These are phyloP conservation scores for Notiomystis cincta DNA, from an alignment of 2,113 vertebrate genomes.

Conservation along the genomic window DNA sequence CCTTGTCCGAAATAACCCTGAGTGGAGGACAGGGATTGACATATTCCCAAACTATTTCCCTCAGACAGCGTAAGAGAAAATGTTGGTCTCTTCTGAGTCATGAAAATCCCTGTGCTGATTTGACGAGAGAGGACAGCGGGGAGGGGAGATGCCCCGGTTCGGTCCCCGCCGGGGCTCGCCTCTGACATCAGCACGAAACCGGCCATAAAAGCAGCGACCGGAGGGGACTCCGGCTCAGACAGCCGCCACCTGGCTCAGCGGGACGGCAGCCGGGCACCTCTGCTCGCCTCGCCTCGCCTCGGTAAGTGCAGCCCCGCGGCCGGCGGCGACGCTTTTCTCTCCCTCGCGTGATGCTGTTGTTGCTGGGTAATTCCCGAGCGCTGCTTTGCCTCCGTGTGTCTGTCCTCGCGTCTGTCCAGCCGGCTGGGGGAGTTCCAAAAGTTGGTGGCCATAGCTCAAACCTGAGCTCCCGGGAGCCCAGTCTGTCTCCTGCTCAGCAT, in stretches of 20 bases:
- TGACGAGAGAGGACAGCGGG: slow-evolving; percentile 3
- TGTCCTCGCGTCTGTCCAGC: not conserved
- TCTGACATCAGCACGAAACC: slow-evolving; percentile 59
- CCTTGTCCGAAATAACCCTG: not conserved
- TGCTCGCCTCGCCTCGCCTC: not conserved
- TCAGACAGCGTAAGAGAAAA: not conserved
- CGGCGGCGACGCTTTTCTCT: fast-evolving
- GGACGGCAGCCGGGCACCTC: not conserved
- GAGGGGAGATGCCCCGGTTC: slow-evolving; percentile 53
- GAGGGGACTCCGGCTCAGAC: not conserved
- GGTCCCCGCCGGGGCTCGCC: slow-evolving; percentile 1
- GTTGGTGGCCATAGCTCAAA: fast-evolving
- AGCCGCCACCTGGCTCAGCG: not conserved
- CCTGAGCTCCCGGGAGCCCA: not conserved
- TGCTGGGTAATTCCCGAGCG: not conserved
- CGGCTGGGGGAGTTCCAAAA: not conserved
- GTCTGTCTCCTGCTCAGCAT: fast-evolving
- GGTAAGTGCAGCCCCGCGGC: slow-evolving; percentile 12
- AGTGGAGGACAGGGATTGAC: not conserved
- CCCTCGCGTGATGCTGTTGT: not conserved
- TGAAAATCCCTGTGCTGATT: slow-evolving; percentile 29
- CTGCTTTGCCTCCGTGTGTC: not conserved
- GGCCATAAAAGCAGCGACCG: slow-evolving; percentile 51
- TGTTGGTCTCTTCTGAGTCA: slow-evolving; percentile 28
- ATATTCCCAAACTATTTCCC: not conserved